Evolutionary conservation across 2,113 vertebrate species (phyloP), one percentile per base, ranked within the genome.

Genomic region (Heterotis niloticus): DNA sequence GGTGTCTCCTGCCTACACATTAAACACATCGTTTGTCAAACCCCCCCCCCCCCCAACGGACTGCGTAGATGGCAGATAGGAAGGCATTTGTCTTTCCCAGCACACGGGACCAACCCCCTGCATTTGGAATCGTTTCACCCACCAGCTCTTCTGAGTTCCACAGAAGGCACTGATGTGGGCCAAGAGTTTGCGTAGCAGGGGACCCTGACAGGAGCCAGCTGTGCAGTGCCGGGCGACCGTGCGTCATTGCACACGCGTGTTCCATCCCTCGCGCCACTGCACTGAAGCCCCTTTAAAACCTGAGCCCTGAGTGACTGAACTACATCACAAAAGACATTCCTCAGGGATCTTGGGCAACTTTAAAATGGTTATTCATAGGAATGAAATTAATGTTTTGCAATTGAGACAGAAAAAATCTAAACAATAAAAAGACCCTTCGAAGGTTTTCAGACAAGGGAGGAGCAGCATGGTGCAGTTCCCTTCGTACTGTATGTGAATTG

Each of bases 71-170:
- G 83, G 86, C 80, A 72, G 67, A 83, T 79, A 86, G 85, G 89
- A 87, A 86, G 84, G 87, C 71, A 81, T 86, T 86, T 85, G 81
- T 88, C 88, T 89, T 81, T 52, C 83, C 82, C 17, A 76, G 80
- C 86, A 80, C 83, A 3, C 51, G 83, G 80, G 76, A 34, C 81
- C 9, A 81, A 67, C 68, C 60, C 0, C 0, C 5, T 2, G 69
- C 1, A 0, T 78, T 77, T 75, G 79, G 64, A 79, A 87, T 0
- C 16, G 81, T 78, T 86, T 86, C 81, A 83, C 87, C 89, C 85
- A 64, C 82, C 80, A 54, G 28, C 59, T 70, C 54, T 34, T 10
- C 18, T 14, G 17, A 18, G 69, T 70, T 64, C 23, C 60, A 73
- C 16, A 75, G 57, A 64, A 71, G 56, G 24, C 12, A 16, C 65